A percentile compares a stretch with the other conserved stretches of the same genome.
phyloP scores from a whole-genome alignment of 2,888 invertebrate genomes.

The Drosophila anomelani region DNA sequence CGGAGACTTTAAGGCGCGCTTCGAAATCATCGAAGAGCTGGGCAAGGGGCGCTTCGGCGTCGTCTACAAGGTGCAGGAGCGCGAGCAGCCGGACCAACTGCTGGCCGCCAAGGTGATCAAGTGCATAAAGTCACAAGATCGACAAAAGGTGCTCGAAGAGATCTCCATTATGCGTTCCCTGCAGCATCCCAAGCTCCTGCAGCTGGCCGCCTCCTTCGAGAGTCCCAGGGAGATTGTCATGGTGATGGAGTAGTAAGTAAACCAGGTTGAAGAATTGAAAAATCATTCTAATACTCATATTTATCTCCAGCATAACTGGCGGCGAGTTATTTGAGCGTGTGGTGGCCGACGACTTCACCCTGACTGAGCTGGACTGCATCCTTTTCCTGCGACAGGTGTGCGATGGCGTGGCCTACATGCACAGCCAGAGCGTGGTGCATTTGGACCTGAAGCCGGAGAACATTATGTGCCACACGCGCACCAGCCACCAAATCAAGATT shows the following conservation, averaged over 20 bases:
- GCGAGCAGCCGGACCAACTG: constrained; percentile 86
- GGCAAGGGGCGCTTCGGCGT: constrained; percentile 91
- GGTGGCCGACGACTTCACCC: constrained; percentile 95
- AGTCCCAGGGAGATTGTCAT: constrained; percentile 91
- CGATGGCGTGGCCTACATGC: constrained; percentile 96
- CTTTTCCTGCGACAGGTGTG: constrained; percentile 96
- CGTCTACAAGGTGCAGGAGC: constrained; percentile 89
- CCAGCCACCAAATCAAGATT: constrained; percentile 94
- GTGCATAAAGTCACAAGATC: constrained; percentile 90
- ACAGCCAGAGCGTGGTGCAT: constrained; percentile 92
- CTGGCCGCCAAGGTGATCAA: constrained; percentile 94
- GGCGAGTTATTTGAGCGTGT: constrained; percentile 97
- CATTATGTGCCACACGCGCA: constrained; percentile 94
- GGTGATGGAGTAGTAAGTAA: constrained; percentile 95
- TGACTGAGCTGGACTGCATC: constrained; percentile 94
- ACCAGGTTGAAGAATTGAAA: rapidly evolving
- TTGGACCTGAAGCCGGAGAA: constrained; percentile 98
- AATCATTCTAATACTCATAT: background rate
- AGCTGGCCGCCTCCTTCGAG: constrained; percentile 93
- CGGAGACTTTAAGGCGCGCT: constrained; percentile 87
- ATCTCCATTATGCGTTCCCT: constrained; percentile 94
- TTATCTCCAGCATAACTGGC: constrained; percentile 90
- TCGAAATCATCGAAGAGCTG: constrained; percentile 89
- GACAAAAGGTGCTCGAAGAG: constrained; percentile 92
- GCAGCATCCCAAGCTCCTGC: constrained; percentile 93